Conservation (phyloP, 2,797 vertebrate genomes). For the Gallinago nigripennis region DNA sequence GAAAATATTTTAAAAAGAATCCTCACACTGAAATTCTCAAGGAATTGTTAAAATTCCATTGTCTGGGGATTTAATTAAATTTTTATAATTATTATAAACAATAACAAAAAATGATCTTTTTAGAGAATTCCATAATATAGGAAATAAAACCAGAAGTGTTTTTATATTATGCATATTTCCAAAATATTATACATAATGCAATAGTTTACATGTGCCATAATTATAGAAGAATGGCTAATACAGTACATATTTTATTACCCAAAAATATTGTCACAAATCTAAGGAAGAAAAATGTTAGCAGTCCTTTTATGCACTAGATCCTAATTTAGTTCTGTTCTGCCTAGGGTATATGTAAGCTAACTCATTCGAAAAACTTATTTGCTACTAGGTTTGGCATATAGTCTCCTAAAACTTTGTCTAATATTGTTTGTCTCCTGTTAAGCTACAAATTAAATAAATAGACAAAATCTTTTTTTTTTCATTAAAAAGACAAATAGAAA, state of each 20-base stretch:
- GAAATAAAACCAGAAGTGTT: background rate
- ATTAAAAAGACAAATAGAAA: background rate
- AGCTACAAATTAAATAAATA: background rate
- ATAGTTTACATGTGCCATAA: background rate
- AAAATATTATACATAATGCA: background rate
- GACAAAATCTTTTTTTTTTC: background rate
- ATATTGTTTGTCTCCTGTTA: background rate
- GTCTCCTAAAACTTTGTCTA: background rate
- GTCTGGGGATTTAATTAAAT: background rate
- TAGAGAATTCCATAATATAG: background rate
- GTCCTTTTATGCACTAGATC: background rate
- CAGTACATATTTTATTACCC: background rate
- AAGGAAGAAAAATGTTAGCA: background rate
- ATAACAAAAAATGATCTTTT: background rate
- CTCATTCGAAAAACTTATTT: background rate
- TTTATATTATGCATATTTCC: background rate
- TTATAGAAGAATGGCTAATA: background rate
- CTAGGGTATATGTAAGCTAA: background rate
- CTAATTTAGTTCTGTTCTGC: background rate
- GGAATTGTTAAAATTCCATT: background rate
- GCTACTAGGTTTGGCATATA: background rate
- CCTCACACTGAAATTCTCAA: background rate
- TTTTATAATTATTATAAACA: background rate
- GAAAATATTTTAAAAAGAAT: background rate
- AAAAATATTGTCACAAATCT: background rate